Evolutionary conservation across 2,113 vertebrate genomes (phyloP), one percentile per base, ranked within the genome.

Genomic region (Thymallus thymallus): DNA sequence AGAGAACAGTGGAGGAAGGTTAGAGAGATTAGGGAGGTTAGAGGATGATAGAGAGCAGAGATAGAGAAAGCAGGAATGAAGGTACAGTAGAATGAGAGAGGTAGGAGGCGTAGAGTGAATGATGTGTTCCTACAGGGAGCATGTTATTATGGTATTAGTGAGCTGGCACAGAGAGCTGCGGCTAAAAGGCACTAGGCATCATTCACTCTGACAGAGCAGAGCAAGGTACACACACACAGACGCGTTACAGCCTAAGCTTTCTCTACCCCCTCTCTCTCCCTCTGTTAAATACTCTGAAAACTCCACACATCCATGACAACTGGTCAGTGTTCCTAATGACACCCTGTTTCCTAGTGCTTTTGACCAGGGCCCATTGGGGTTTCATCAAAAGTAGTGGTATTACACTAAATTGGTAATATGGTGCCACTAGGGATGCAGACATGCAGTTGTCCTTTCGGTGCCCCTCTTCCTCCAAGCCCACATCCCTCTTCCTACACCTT

Each of bases 91-190:
- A 71, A n/a, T n/a, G 35, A 68, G 5, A 1, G 41, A 18, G 23
- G 35, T 6, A 71, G 55, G 30, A 63, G 26, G 61, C 63, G 26
- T 3, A 60, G 48, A 70, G 24, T 41, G 24, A 10, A 65, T 12
- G n/a, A 30, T 46, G 67, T 46, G 26, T 61, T 80, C 63, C 68
- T 60, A 48, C 75, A 7, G 64, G 56, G 35, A 14, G 62, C 55
- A 81, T 72, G 80, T 84, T 79, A 83, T 80, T 71, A 72, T 63
- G 35, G 69, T 55, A 81, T 82, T 80, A 80, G 71, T 35, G 68
- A 69, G 56, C 23, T 73, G 67, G 71, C 73, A 72, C 71, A 71
- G 60, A 78, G 72, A 24, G 30, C 9, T 30, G 13, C 46, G 48
- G 51, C 68, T 76, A 22, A 77, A 75, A 85, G 65, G 67, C 65